Evolutionary conservation across 2,797 vertebrate genomes (phyloP).

Genomic region (Hydrophis major): DNA sequence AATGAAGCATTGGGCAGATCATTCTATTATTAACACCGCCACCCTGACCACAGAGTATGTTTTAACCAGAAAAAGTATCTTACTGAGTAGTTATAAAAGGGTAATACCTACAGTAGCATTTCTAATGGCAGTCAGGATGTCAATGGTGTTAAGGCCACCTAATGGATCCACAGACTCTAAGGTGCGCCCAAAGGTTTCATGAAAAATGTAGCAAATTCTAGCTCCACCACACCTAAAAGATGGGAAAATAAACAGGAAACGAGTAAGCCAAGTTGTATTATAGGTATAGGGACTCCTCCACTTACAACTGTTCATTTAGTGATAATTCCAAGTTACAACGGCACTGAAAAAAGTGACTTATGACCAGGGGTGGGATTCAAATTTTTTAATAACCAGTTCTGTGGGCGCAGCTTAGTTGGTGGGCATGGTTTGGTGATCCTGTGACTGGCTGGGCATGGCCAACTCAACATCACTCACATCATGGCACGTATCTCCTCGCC

Average conservation of each 20-base stretch:
- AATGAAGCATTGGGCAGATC: not conserved
- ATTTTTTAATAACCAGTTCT: too few relatives aligned
- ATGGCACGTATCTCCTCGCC: too few relatives aligned
- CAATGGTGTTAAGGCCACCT: conserved; percentile 96
- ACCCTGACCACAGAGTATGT: not conserved
- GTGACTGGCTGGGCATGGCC: too few relatives aligned
- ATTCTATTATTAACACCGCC: not conserved
- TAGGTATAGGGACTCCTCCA: not conserved
- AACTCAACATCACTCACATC: too few relatives aligned
- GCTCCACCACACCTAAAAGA: conserved; percentile 92
- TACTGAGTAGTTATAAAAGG: not conserved
- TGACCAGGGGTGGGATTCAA: too few relatives aligned
- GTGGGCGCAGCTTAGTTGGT: too few relatives aligned
- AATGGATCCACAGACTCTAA: conserved; percentile 96
- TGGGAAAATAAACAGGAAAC: not conserved
- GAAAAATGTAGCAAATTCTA: conserved; percentile 98
- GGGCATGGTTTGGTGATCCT: too few relatives aligned
- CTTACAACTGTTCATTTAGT: not conserved
- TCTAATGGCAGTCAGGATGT: conserved; percentile 96
- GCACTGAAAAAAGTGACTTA: not conserved
- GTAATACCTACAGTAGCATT: conserved; percentile 89
- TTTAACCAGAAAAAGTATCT: not conserved
- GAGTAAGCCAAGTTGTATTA: not conserved
- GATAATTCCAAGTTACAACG: not conserved
- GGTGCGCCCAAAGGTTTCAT: conserved; percentile 97